Evolutionary conservation across 2,797 vertebrate species (phyloP).

Genomic region (Heteromormyrus szaboi): DNA sequence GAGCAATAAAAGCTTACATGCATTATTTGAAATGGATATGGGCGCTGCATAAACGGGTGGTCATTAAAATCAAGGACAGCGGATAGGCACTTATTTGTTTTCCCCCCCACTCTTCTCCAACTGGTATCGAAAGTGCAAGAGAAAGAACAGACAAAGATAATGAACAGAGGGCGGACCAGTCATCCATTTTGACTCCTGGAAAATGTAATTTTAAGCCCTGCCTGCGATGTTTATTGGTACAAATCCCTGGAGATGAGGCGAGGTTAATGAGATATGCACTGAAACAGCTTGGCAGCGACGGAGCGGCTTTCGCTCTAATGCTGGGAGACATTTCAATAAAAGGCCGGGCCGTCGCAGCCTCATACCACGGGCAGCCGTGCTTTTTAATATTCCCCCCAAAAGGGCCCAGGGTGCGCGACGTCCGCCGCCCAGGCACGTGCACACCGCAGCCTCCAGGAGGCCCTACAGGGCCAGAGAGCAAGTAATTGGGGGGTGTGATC

Average conservation of each 20-base stretch:
- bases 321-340: slow-evolving; percentile 66
- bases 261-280: slow-evolving; percentile 58
- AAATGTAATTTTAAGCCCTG: slow-evolving; percentile 75
- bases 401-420: background rate
- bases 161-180: slow-evolving; percentile 47
- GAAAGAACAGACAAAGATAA: slow-evolving; percentile 27
- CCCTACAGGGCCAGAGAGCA: background rate
- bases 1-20: slow-evolving; percentile 20
- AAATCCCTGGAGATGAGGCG: slow-evolving; percentile 63
- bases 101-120: background rate
- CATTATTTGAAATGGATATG: slow-evolving; percentile 15
- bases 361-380: slow-evolving; percentile 59
- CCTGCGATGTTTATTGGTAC: slow-evolving; percentile 75
- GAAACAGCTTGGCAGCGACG: slow-evolving; percentile 51
- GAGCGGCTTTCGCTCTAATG: slow-evolving; percentile 66
- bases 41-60: slow-evolving; percentile 16
- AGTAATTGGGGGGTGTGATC: background rate
- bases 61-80: slow-evolving; percentile 26
- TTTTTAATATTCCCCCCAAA: slow-evolving; percentile 49
- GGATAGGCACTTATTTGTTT: background rate
- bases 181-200: slow-evolving; percentile 59
- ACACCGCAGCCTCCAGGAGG: background rate
- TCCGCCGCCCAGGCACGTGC: background rate
- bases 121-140: slow-evolving; percentile 26
- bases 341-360: slow-evolving; percentile 46